These are phyloP conservation scores for Dicyrtoma fusca DNA, from an alignment of 2,888 invertebrate species.

Conservation along the genomic window DNA sequence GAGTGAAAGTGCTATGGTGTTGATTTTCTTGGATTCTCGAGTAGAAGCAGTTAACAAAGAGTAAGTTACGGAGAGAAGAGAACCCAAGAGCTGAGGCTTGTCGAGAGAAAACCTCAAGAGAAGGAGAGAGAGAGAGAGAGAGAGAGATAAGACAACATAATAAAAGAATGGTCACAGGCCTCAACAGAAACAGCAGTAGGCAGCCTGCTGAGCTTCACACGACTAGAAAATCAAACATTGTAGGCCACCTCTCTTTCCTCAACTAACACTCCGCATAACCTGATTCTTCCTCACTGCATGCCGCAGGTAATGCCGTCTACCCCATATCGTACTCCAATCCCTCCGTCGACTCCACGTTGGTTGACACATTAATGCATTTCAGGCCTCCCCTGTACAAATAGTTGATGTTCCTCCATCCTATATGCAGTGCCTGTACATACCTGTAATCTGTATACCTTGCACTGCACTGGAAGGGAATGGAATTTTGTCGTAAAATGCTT, in stretches of 20 bases:
- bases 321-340: constrained; percentile 4
- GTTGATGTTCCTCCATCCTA: too few relatives aligned
- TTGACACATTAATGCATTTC: too few relatives aligned
- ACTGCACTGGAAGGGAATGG: too few relatives aligned
- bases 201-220: constrained; percentile 37
- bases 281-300: constrained; percentile 35
- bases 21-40: constrained; percentile 12
- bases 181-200: constrained; percentile 23
- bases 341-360: too few relatives aligned
- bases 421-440: too few relatives aligned
- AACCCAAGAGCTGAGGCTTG: too few relatives aligned
- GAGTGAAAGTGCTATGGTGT: constrained; percentile 24
- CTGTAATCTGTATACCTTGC: too few relatives aligned
- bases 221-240: constrained; percentile 34
- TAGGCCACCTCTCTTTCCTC: constrained; percentile 33
- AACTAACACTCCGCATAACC: constrained; percentile 23
- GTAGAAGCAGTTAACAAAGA: constrained; percentile 23
- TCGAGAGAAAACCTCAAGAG: constrained; percentile 7
- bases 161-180: constrained; percentile 23
- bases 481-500: too few relatives aligned
- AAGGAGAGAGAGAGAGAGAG: constrained; percentile 1
- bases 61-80: constrained; percentile 23
- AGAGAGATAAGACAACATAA: constrained; percentile 27
- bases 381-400: too few relatives aligned
- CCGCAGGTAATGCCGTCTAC: constrained; percentile 30